These are phyloP conservation scores for Icerya purchasi DNA, from an alignment of 2,888 invertebrate species.

Conservation along the genomic window DNA sequence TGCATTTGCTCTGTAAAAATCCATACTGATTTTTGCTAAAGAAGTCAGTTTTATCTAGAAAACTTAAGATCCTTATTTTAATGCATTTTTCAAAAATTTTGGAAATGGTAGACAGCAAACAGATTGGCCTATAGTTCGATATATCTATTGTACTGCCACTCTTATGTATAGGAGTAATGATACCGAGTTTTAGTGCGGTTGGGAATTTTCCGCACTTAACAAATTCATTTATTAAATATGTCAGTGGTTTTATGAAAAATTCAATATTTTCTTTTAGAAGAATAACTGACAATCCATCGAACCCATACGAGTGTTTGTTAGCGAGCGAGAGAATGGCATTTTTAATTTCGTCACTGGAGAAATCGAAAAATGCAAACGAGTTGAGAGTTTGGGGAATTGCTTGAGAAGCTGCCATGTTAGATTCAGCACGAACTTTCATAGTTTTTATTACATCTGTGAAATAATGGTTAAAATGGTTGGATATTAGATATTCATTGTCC, in stretches of 20 bases:
- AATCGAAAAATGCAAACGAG: not conserved
- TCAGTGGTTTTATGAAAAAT: not conserved
- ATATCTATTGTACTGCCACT: not conserved
- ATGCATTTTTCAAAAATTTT: not conserved
- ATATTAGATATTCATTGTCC: not conserved
- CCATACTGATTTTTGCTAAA: not conserved
- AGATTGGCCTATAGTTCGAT: not conserved
- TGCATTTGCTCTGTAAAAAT: not conserved
- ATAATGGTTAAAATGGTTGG: not conserved
- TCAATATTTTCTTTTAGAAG: not conserved
- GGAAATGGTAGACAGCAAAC: not conserved
- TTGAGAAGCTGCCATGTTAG: not conserved
- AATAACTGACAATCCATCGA: not conserved
- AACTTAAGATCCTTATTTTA: not conserved
- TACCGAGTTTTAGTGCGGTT: not conserved
- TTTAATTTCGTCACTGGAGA: not conserved
- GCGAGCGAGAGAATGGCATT: not conserved
- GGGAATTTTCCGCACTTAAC: not conserved
- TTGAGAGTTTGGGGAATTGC: not conserved
- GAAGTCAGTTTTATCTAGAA: not conserved
- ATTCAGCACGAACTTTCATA: not conserved
- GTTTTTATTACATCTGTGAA: not conserved
- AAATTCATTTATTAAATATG: not conserved
- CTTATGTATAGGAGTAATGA: not conserved
- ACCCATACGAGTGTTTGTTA: not conserved